Evolutionary conservation across 2,888 invertebrate species (phyloP), one percentile per base, ranked within the genome.

Genomic region (Amiota mariae): DNA sequence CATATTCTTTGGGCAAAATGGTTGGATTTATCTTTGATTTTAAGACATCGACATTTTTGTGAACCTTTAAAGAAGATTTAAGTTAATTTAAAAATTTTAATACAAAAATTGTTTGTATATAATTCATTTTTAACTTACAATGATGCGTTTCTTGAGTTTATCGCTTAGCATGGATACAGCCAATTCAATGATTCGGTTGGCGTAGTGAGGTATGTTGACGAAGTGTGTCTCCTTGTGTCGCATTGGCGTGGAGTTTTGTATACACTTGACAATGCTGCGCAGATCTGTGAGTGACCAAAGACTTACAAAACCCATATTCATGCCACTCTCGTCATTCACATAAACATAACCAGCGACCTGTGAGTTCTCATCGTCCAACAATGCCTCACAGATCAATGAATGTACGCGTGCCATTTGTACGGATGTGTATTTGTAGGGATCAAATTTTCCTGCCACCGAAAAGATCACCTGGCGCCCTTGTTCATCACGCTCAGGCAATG

Each of bases 191-290:
- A 97, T 92, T 86, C 95, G 94, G 12, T 94, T 93, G 13, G 96
- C 95, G 84, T 94, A 95, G 66, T 93, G 92, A 1, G 96, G 96
- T 76, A 97, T 94, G 88, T 96, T 96, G 74, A 97, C 92, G 85
- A 97, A 95, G 87, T 97, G 96, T 0, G 96, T 95, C 80, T 94
- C 93, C 89, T 97, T 97, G 90, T 97, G 97, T 24, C 97, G 92
- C 95, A 97, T 96, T 2, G 97, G 97, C 18, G 96, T 95, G 1
- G 96, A 95, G 88, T 95, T 95, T 94, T 95, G 82, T 76, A 82
- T 78, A 75, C 78, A 82, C 84, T 94, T 93, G 51, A 95, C 90
- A 90, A 96, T 94, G 85, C 94, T 93, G 73, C 94, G 91, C 72
- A 96, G 93, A 85, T 96, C 96, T 49, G 92, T 93, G 46, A 96